A percentile compares a stretch with the other conserved stretches of the same genome.
Evolutionary conservation across 2,113 vertebrate genomes (phyloP).

Genomic region (Otus sunia): DNA sequence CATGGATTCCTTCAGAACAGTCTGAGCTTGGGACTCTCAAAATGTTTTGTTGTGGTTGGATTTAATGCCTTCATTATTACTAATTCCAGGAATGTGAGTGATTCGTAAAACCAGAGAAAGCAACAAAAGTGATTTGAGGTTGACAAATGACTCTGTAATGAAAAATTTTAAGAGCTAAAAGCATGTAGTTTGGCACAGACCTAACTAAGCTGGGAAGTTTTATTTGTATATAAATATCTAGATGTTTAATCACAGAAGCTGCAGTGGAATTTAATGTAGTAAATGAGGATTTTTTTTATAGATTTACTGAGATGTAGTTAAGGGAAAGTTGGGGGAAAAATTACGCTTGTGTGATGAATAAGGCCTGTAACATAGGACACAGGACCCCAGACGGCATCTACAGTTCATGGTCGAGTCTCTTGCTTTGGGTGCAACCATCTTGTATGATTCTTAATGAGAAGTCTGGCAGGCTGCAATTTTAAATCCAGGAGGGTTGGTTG

Average conservation of each 20-base stretch:
- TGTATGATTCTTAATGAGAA: background rate
- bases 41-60: background rate
- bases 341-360: background rate
- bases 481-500: background rate
- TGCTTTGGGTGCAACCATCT: background rate
- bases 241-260: background rate
- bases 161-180: background rate
- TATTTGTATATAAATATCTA: background rate
- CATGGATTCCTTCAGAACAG: background rate
- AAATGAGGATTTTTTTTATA: fast-evolving
- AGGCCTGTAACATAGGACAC: background rate
- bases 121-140: background rate
- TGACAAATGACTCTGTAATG: background rate
- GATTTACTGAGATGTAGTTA: background rate
- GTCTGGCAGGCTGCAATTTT: background rate
- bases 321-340: background rate
- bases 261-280: background rate
- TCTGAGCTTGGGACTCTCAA: background rate
- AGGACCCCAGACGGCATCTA: fast-evolving
- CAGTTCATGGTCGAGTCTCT: background rate
- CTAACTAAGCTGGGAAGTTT: background rate
- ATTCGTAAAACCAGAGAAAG: background rate
- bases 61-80: background rate
- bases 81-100: background rate
- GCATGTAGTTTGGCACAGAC: background rate